A percentile compares a stretch with the other conserved stretches of the same genome.
phyloP scores from a whole-genome alignment of 2,888 invertebrate genomes.

The Amiota mariae region DNA sequence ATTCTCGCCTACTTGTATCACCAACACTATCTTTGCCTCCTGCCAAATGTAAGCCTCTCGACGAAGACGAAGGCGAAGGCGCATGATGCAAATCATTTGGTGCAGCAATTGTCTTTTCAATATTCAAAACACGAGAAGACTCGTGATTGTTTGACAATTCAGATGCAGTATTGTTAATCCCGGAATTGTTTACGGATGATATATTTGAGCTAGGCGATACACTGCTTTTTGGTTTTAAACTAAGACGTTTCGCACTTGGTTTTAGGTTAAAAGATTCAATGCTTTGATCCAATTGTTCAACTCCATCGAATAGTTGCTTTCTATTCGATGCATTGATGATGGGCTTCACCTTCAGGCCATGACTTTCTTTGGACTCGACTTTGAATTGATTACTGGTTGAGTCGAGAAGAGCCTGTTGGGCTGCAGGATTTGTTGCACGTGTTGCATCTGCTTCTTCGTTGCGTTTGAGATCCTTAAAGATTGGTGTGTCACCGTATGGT shows the following conservation, averaged over 20 bases:
- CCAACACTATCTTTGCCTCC: no score
- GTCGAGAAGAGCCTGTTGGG: conserved; percentile 80
- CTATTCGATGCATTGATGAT: conserved; percentile 64
- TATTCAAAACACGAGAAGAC: conserved; percentile 9
- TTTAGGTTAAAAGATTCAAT: conserved; percentile 77
- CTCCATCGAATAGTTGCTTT: conserved; percentile 89
- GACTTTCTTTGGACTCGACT: conserved; percentile 76
- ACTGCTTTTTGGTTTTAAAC: conserved; percentile 77
- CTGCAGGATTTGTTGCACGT: conserved; percentile 82
- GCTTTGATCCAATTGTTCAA: conserved; percentile 85
- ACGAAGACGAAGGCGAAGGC: conserved; percentile 18
- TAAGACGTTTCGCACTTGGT: conserved; percentile 83
- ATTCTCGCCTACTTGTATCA: conserved; percentile 68
- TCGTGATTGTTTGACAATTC: background rate
- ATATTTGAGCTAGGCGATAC: background rate
- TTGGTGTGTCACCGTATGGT: conserved; percentile 90
- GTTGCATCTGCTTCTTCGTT: conserved; percentile 78
- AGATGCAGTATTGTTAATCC: background rate
- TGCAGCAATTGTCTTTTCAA: conserved; percentile 57
- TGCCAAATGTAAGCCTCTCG: no score
- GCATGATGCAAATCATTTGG: conserved; percentile 43
- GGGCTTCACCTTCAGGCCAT: conserved; percentile 75
- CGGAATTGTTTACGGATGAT: no score
- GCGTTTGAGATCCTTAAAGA: conserved; percentile 82
- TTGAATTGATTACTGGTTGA: conserved; percentile 75